Percentiles rank a stretch among this genome's conserved stretches.
phyloP scores from a whole-genome alignment of 2,797 vertebrate species.

The Amblyraja radiata region DNA sequence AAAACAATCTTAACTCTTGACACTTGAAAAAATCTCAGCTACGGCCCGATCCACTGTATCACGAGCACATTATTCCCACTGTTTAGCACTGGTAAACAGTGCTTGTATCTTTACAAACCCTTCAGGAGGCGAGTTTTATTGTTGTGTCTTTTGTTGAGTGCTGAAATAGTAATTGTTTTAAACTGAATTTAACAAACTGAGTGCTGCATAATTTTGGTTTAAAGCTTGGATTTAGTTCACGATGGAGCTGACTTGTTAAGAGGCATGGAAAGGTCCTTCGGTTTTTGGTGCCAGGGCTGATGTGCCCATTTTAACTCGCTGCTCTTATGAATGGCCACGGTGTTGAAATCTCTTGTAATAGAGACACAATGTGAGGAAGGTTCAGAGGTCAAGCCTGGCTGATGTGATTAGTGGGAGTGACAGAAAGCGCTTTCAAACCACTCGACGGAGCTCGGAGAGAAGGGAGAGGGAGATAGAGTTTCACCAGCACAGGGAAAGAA shows the following conservation, averaged over 20 bases:
- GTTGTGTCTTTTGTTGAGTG: neutral
- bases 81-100: neutral
- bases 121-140: neutral
- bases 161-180: neutral
- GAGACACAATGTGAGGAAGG: constrained; percentile 40
- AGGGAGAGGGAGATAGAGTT: constrained; percentile 38
- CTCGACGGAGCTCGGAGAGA: constrained; percentile 22
- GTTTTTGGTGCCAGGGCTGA: neutral
- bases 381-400: constrained; percentile 37
- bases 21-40: neutral
- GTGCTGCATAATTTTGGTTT: neutral
- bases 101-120: neutral
- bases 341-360: constrained; percentile 38
- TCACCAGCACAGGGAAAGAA: constrained; percentile 42
- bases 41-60: neutral
- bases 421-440: constrained; percentile 41
- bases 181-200: neutral
- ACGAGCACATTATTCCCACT: neutral
- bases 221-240: neutral
- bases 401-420: constrained; percentile 43
- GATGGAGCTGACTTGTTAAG: neutral
- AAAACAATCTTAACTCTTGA: too few relatives aligned
- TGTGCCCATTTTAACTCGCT: constrained; percentile 39
- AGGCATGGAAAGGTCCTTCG: neutral
- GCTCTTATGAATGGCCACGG: constrained; percentile 41